phyloP scores from a whole-genome alignment of 2,113 vertebrate genomes.

The Takifugu flavidus region DNA sequence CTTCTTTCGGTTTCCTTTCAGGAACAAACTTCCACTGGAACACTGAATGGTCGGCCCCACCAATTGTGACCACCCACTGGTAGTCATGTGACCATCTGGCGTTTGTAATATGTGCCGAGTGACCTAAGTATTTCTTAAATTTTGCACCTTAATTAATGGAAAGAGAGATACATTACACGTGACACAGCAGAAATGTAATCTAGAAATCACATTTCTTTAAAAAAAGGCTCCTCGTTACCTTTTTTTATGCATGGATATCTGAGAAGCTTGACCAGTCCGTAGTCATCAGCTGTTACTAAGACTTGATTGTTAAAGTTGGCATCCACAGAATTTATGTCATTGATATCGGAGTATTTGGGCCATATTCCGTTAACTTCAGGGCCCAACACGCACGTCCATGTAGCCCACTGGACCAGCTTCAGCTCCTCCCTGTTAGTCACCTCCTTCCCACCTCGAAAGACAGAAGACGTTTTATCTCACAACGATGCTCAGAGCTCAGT shows the following conservation, averaged over 20 bases:
- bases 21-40: constrained; percentile 99
- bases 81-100: constrained; percentile 97
- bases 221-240: constrained; percentile 71
- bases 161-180: constrained; percentile 27
- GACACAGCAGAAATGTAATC: background rate
- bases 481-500: constrained; percentile 5
- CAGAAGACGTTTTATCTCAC: constrained; percentile 41
- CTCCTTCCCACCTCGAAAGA: constrained; percentile 90
- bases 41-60: constrained; percentile 96
- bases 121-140: constrained; percentile 96
- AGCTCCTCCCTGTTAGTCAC: constrained; percentile 91
- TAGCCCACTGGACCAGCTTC: constrained; percentile 91
- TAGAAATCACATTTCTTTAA: too few relatives aligned
- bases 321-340: constrained; percentile 95
- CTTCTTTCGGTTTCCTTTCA: constrained; percentile 92
- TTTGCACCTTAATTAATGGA: constrained; percentile 84
- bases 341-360: constrained; percentile 95
- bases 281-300: constrained; percentile 95
- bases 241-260: constrained; percentile 94
- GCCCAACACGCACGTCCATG: constrained; percentile 94
- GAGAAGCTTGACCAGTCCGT: constrained; percentile 93
- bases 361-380: constrained; percentile 95
- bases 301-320: constrained; percentile 94
- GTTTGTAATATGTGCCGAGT: constrained; percentile 96
- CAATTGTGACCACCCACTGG: constrained; percentile 97